A percentile compares a stretch with the other conserved stretches of the same genome.
Evolutionary conservation across 2,797 vertebrate genomes (phyloP).

Genomic region (Chaetodon trifasciatus): DNA sequence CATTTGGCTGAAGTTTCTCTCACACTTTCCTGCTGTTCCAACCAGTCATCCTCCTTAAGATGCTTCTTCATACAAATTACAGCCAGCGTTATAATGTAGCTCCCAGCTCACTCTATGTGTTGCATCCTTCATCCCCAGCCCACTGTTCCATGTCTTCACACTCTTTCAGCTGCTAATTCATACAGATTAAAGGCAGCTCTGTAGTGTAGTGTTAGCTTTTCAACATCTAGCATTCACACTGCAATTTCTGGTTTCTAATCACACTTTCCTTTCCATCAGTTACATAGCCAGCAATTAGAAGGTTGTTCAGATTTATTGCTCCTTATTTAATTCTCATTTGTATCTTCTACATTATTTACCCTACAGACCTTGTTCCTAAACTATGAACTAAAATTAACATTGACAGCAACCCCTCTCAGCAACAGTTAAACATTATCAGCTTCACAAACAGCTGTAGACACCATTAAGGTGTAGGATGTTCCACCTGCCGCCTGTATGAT

Average conservation of each 20-base stretch:
- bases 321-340: background rate
- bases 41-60: background rate
- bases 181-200: too few relatives aligned
- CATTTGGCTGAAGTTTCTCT: background rate
- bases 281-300: too few relatives aligned
- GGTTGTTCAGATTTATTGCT: too few relatives aligned
- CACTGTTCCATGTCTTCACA: background rate
- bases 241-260: too few relatives aligned
- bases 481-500: background rate
- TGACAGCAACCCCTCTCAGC: background rate
- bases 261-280: too few relatives aligned
- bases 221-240: background rate
- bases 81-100: background rate
- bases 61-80: background rate
- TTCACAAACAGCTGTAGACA: background rate
- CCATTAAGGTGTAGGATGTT: background rate
- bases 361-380: background rate
- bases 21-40: background rate
- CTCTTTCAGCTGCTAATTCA: background rate
- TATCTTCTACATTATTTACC: background rate
- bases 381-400: background rate
- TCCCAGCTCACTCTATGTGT: too few relatives aligned
- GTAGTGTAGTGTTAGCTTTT: too few relatives aligned
- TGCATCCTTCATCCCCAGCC: too few relatives aligned
- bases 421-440: background rate